Conservation (phyloP, 2,888 invertebrate genomes). For the Stenodema calcarata region DNA sequence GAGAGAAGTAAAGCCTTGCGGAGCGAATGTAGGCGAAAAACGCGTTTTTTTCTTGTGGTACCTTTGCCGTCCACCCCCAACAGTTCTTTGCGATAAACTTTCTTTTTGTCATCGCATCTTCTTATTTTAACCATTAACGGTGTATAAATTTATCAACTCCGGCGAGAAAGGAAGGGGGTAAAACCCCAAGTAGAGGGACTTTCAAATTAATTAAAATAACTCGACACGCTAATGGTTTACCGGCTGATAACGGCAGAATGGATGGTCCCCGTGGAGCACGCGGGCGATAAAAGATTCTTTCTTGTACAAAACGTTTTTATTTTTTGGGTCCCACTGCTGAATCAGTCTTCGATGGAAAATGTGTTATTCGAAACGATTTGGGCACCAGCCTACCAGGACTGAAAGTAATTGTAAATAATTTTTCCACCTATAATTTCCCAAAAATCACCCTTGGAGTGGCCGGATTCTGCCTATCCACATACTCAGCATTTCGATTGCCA, state of each 20-base stretch:
- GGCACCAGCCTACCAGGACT: too few relatives aligned
- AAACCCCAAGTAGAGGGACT: not conserved
- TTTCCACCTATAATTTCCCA: too few relatives aligned
- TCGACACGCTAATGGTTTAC: conserved; percentile 36
- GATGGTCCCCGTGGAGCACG: not conserved
- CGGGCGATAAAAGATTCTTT: not conserved
- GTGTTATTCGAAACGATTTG: too few relatives aligned
- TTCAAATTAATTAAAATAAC: conserved; percentile 36
- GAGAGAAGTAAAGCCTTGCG: not conserved
- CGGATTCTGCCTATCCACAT: too few relatives aligned
- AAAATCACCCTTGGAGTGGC: too few relatives aligned
- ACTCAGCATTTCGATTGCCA: too few relatives aligned
- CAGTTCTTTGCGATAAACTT: not conserved
- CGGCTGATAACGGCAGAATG: conserved; percentile 20
- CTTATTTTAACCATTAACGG: conserved; percentile 35
- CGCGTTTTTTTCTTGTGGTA: not conserved
- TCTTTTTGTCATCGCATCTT: not conserved
- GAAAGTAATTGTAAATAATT: too few relatives aligned
- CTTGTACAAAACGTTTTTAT: not conserved
- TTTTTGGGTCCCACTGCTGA: too few relatives aligned
- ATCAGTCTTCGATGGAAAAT: too few relatives aligned
- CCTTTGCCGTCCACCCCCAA: conserved; percentile 11
- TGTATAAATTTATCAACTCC: conserved; percentile 20
- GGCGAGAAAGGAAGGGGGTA: not conserved
- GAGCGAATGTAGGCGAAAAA: conserved; percentile 39